These are phyloP conservation scores for Neoscelio sp. DNA, from an alignment of 2,888 invertebrate species.

Conservation along the genomic window DNA sequence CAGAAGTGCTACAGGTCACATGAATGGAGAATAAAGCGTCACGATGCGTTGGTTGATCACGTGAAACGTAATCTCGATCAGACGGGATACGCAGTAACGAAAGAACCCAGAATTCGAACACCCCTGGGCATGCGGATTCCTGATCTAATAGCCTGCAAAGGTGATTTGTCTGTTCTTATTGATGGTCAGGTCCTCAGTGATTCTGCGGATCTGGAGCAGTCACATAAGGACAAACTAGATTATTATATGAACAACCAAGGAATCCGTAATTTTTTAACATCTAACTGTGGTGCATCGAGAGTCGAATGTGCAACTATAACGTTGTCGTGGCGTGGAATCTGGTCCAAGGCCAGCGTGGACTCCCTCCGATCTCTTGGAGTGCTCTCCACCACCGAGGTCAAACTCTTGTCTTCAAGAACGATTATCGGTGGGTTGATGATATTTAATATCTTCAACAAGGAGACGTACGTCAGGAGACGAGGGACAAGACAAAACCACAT, in stretches of 20 bases:
- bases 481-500: too few relatives aligned
- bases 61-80: constrained; percentile 11
- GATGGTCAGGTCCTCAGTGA: constrained; percentile 78
- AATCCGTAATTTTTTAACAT: too few relatives aligned
- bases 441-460: too few relatives aligned
- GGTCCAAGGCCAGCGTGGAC: too few relatives aligned
- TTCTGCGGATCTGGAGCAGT: not conserved
- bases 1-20: constrained; percentile 68
- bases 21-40: constrained; percentile 74
- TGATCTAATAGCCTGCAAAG: constrained; percentile 73
- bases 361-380: too few relatives aligned
- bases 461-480: too few relatives aligned
- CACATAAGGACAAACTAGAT: not conserved
- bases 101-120: constrained; percentile 72
- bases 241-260: constrained; percentile 15
- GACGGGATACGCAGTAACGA: constrained; percentile 70
- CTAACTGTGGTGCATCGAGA: too few relatives aligned
- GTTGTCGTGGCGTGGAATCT: too few relatives aligned
- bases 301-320: too few relatives aligned
- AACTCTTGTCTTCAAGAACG: too few relatives aligned
- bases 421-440: too few relatives aligned
- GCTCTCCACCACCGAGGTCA: too few relatives aligned
- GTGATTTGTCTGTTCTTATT: constrained; percentile 70
- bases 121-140: constrained; percentile 74
- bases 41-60: constrained; percentile 72